Base-by-base conservation (phyloP, 2,797 vertebrate species). In the Acrocephalus scirpaceus region DNA sequence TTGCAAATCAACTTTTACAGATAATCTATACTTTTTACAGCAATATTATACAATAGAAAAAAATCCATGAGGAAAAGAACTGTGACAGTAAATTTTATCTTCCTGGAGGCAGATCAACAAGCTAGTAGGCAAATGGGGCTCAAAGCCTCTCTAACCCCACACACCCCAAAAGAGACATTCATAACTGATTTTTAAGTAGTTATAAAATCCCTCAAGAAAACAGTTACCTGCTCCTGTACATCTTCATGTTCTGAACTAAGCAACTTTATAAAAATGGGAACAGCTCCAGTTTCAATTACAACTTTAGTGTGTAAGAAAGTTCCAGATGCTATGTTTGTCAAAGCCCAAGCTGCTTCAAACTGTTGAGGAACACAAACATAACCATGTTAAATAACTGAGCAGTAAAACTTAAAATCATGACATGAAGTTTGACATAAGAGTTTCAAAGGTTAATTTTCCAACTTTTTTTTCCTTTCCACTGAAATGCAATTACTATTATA, bases 261-360 rank as follows among this genome's bases (percentile, higher is more conserved):
- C 97, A 99, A 98, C 96, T 99, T 99, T 96, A 99, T 99, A 97
- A 99, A 99, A 97, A 99, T 99, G 66, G 99, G 99, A 83, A 99
- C 99, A 47, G 99, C 99, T 88, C 99, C 99, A 12, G 99, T 99
- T 98, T 99, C 99, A 97, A 99, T 99, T 64, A 99, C 99, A 92
- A 99, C 99, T 86, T 99, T 98, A 8, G 99, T 99, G 97, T 99
- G 99, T 64, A 99, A 98, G 94, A 99, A 99, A 45, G 99, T 99
- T 92, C 99, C 99, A 92, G 99, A 99, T 8, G 99, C 99, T 95
- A 99, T 99, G 97, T 99, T 99, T 93, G 99, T 99, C 97, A 99
- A 97, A 90, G 99, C 99, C 99, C 99, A 99, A 5, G 99, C 99
- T 88, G 99, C 99, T 97, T 99, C 99, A 96, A 99, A 99, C 99